Evolutionary conservation across 2,113 vertebrate species (phyloP).

Genomic region (Cyprinodon tularosa): DNA sequence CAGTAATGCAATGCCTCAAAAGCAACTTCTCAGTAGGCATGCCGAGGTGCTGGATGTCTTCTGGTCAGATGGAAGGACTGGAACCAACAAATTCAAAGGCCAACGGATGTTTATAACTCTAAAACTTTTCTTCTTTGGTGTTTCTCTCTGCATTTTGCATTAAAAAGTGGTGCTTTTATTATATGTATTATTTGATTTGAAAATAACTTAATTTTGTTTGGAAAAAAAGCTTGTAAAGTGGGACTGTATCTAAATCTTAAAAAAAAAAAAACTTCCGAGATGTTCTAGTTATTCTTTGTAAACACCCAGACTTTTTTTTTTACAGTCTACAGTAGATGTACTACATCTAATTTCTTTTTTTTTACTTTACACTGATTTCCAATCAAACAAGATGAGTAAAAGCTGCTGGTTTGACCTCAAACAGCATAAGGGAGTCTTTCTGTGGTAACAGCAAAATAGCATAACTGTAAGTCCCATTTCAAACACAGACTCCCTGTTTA

Average conservation of each 20-base stretch:
- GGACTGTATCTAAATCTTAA: too few species aligned
- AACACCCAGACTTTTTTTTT: too few species aligned
- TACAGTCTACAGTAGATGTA: not conserved
- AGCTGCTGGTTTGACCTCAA: constrained; percentile 27
- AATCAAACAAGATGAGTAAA: constrained; percentile 22
- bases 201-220: not conserved
- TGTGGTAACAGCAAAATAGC: constrained; percentile 29
- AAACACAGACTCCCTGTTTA: not conserved
- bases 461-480: constrained; percentile 8
- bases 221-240: too few species aligned
- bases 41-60: too few species aligned
- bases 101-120: not conserved
- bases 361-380: constrained; percentile 10
- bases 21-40: not conserved
- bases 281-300: too few species aligned
- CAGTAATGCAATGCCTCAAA: not conserved
- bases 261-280: too few species aligned
- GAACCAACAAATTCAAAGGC: too few species aligned
- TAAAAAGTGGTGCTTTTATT: not conserved
- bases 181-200: not conserved
- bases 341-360: not conserved
- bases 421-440: constrained; percentile 1
- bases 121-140: not conserved
- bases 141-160: not conserved
- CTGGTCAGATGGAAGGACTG: too few species aligned